phyloP scores from a whole-genome alignment of 2,797 vertebrate genomes.

The Uromys caudimaculatus region DNA sequence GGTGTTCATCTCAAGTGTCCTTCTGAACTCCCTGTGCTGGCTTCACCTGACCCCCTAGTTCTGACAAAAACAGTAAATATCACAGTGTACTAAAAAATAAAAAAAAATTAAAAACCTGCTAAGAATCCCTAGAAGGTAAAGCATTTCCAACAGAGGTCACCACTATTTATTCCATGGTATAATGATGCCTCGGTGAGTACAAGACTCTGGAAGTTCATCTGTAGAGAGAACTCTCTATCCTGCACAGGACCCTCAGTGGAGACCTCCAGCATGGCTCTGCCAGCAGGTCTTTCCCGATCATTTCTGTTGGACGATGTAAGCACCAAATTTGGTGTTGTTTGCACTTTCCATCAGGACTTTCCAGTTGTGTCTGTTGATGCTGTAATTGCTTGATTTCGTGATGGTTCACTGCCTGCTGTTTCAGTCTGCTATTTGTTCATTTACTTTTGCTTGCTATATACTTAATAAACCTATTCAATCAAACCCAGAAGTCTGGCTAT shows the following conservation, averaged over 20 bases:
- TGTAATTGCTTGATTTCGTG: neutral
- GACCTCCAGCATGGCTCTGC: neutral
- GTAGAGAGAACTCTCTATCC: neutral
- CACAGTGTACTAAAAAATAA: neutral
- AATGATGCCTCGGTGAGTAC: neutral
- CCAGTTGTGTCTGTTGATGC: neutral
- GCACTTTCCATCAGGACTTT: neutral
- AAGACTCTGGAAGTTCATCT: neutral
- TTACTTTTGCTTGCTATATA: neutral
- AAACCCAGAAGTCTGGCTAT: neutral
- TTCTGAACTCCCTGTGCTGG: neutral
- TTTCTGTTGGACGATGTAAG: neutral
- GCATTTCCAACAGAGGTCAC: neutral
- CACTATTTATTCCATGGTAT: neutral
- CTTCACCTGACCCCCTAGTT: neutral
- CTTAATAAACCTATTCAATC: neutral
- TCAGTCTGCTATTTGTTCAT: neutral
- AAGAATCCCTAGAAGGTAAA: neutral
- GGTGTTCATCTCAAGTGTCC: neutral
- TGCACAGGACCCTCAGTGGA: too few relatives aligned
- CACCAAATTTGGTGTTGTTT: neutral
- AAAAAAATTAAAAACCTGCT: neutral
- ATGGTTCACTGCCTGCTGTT: neutral
- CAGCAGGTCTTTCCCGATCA: neutral
- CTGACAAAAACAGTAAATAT: neutral